Base-by-base conservation (phyloP, 2,113 vertebrate species). In the Takifugu flavidus region DNA sequence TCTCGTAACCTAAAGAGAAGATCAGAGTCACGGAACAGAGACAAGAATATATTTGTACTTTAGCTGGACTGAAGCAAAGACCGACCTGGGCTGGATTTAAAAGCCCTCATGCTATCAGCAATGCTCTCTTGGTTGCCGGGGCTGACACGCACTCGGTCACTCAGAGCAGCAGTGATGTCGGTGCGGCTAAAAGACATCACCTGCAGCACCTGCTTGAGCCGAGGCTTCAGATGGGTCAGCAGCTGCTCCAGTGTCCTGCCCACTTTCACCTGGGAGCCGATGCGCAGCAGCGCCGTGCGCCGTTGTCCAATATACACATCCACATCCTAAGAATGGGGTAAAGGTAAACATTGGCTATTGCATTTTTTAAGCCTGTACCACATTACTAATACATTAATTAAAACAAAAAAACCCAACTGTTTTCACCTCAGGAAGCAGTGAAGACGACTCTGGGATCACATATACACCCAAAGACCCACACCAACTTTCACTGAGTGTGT, bases 51-150 rank as follows among this genome's bases (percentile, higher is more conserved):
- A 46, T 27, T n/a, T 8, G 2, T 39, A 2, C 10, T 25, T 5
- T 39, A n/a, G 3, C 62, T 44, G 13, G 25, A 20, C 20, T 59
- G 20, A 61, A 34, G 70, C 26, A 46, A 54, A 68, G 25, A 49
- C 81, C 63, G 80, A 98, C 96, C 97, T 66, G 94, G 91, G 71
- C 97, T 99, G 87, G 95, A 97, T 74, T 98, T 99, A 74, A 98
- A 93, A 45, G 92, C 82, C 31, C 94, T 91, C 87, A 96, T 93
- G 15, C 92, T 93, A 10, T 95, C 94, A 0, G 88, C 90, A 44
- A 90, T 84, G 77, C 82, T 88, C 62, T 89, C 89, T 58, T 79
- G 88, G 78, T 88, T 85, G n/a, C 90, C 87, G 13, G 90, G 92
- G 44, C 89, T 80, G 0, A 91, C 69, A 0, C 94, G 92, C 34